Base-by-base conservation (phyloP, 2,888 invertebrate genomes). In the Neuroscelio doddi region DNA sequence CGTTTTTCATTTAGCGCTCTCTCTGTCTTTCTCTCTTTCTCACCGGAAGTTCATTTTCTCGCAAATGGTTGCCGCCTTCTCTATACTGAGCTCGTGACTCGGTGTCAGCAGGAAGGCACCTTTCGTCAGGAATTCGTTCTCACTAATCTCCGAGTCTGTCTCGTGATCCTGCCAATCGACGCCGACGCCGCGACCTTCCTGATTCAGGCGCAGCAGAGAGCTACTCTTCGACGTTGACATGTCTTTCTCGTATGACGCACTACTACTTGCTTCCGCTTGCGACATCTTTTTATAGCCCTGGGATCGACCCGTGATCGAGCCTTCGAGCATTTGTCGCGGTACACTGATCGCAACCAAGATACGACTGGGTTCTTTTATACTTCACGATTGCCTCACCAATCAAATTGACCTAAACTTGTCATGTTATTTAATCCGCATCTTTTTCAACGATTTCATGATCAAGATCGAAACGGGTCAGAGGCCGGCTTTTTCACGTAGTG, bases 51-150 rank as follows among this genome's bases (percentile, higher is more conserved):
- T 93, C 90, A 94, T 92, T 85, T 94, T 94, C 87, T 94, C 94
- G 86, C 93, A 93, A 79, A 94, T 93, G 74, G 91, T 87, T 34
- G 93, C 92, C 1, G 94, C 94, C 72, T 93, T 93, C 85, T 94
- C 94, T 89, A 94, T 90, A 80, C 91, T 93, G 74, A 94, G 87
- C 80, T 94, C 94, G 85, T 93, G 93, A 49, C 93, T 93, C 34
- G 94, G 94, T 39, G 94, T 94, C 74, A 94, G 87, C 45, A 94
- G 89, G 84, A 94, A 94, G 32, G 94, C 94, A 44, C 91, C 91
- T 85, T 92, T 92, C 41, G 93, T 92, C 73, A 94, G 87, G 84
- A 94, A 94, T 81, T 93, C 90, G 7, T 89, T 89, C 80, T 91
- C 90, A 75, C 91, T 91, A 58, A 92, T 87, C 77, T 94, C 93